A percentile compares a stretch with the other conserved stretches of the same genome.
These are phyloP conservation scores for Phodopus roborovskii DNA, from an alignment of 2,113 vertebrate species.

Conservation along the genomic window DNA sequence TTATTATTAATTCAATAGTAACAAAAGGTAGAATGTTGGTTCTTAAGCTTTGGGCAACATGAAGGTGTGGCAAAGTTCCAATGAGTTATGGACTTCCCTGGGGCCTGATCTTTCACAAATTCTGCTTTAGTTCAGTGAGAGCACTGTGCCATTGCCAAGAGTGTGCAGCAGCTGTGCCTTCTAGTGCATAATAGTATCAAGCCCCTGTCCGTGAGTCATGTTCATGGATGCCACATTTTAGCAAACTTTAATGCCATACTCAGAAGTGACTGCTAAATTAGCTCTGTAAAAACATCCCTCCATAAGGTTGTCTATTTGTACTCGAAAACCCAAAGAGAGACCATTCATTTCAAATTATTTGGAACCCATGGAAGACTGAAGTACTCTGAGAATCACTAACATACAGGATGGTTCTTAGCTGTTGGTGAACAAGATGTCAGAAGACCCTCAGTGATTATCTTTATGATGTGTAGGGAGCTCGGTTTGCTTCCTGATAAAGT, in stretches of 20 bases:
- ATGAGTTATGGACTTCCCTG: background rate
- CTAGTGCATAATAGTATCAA: constrained; percentile 1
- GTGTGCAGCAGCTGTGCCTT: background rate
- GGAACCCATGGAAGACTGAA: background rate
- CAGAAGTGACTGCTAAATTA: constrained; percentile 62
- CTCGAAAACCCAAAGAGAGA: constrained; percentile 24
- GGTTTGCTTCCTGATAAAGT: constrained; percentile 40
- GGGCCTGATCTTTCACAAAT: background rate
- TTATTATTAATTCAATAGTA: background rate
- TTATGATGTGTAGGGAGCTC: background rate
- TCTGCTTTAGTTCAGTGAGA: background rate
- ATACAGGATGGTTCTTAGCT: background rate
- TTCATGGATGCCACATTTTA: constrained; percentile 43
- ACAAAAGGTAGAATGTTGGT: background rate
- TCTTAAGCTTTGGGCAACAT: background rate
- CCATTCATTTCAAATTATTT: constrained; percentile 2
- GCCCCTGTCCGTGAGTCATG: background rate
- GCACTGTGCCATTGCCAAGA: background rate
- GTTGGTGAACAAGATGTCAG: background rate
- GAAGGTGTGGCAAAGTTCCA: background rate
- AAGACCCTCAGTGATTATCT: background rate
- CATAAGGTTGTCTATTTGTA: constrained; percentile 9
- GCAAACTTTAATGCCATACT: constrained; percentile 26
- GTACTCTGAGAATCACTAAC: background rate
- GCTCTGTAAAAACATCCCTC: constrained; percentile 31